phyloP scores from a whole-genome alignment of 2,888 invertebrate genomes.

The Lacanobia oleracea region DNA sequence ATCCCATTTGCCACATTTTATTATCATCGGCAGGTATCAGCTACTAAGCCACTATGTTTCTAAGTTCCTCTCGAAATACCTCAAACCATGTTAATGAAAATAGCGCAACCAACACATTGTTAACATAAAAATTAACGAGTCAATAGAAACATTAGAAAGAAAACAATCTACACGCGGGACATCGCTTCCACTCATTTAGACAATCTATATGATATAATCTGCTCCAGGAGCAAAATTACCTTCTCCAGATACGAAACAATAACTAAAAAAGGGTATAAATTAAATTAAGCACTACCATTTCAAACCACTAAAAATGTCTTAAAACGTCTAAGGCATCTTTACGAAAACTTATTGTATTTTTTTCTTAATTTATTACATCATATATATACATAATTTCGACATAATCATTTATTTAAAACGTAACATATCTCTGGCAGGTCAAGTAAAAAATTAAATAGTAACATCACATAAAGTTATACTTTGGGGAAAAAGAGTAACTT shows the following conservation, averaged over 20 bases:
- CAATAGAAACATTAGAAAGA: slow-evolving; percentile 64
- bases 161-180: slow-evolving; percentile 66
- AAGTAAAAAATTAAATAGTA: slow-evolving; percentile 77
- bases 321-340: slow-evolving; percentile 88
- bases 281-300: slow-evolving; percentile 74
- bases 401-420: slow-evolving; percentile 86
- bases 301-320: slow-evolving; percentile 81
- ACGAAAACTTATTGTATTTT: slow-evolving; percentile 89
- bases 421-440: slow-evolving; percentile 86
- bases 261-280: slow-evolving; percentile 77
- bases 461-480: slow-evolving; percentile 65
- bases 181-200: slow-evolving; percentile 57
- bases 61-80: slow-evolving; percentile 83
- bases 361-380: slow-evolving; percentile 89
- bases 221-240: slow-evolving; percentile 56
- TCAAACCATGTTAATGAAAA: slow-evolving; percentile 86
- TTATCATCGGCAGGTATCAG: slow-evolving; percentile 79
- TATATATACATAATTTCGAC: slow-evolving; percentile 90
- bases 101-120: slow-evolving; percentile 85
- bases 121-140: slow-evolving; percentile 74
- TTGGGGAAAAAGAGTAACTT: slow-evolving; percentile 41
- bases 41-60: slow-evolving; percentile 83
- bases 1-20: slow-evolving; percentile 84
- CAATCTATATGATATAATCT: slow-evolving; percentile 41
- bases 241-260: slow-evolving; percentile 53